Conservation (phyloP, 2,113 vertebrate genomes). For the Salvelinus fontinalis region DNA sequence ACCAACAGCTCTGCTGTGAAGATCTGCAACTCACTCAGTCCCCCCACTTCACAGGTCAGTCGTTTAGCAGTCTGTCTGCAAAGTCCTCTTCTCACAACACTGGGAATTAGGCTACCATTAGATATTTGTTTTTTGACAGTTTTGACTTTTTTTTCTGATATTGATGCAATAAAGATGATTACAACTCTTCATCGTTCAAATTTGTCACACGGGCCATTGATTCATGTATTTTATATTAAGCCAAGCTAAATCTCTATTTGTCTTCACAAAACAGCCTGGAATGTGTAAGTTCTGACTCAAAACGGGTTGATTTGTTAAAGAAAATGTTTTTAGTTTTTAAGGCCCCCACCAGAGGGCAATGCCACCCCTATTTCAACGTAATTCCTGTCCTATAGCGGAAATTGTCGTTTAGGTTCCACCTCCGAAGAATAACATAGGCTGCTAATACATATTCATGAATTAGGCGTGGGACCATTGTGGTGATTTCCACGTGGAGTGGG, state of each 20-base stretch:
- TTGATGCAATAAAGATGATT: neutral
- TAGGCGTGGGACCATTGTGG: too few species aligned
- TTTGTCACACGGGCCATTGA: neutral
- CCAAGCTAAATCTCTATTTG: neutral
- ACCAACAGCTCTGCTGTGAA: slow-evolving; percentile 47
- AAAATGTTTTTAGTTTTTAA: too few species aligned
- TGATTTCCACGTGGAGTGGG: too few species aligned
- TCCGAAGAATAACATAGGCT: too few species aligned
- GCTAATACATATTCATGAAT: too few species aligned
- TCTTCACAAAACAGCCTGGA: neutral
- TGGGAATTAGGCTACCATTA: neutral
- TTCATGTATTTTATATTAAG: neutral
- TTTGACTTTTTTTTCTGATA: too few species aligned
- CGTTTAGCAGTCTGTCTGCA: neutral
- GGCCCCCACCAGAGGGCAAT: too few species aligned
- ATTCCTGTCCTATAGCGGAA: too few species aligned
- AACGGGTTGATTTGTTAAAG: too few species aligned
- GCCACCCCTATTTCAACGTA: too few species aligned
- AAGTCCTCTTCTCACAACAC: neutral
- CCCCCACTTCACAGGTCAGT: slow-evolving; percentile 40
- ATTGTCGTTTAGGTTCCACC: too few species aligned
- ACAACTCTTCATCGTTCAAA: neutral
- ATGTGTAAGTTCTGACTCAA: neutral
- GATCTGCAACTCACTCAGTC: neutral
- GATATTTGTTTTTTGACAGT: too few species aligned